Conservation (phyloP, 2,888 invertebrate genomes). For the Notodonta ziczac region DNA sequence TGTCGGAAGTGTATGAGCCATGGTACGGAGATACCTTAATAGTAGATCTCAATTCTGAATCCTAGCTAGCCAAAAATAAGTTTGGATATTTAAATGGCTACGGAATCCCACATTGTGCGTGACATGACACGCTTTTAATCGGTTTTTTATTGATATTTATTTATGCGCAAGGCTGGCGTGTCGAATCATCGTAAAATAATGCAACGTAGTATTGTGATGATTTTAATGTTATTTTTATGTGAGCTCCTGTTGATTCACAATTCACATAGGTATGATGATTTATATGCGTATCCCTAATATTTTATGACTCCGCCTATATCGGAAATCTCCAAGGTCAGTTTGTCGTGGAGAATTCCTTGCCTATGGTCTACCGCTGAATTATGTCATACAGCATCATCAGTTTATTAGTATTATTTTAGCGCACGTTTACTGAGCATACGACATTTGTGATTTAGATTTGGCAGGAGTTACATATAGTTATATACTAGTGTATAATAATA, state of each 20-base stretch:
- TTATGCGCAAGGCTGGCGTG: no score
- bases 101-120: no score
- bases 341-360: conserved; percentile 20
- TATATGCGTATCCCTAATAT: neutral
- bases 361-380: conserved; percentile 9
- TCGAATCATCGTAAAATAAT: no score
- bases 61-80: no score
- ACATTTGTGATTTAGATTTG: conserved; percentile 11
- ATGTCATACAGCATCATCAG: conserved; percentile 30
- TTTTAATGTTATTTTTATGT: no score
- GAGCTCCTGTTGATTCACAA: neutral
- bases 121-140: no score
- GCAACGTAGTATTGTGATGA: no score
- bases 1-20: no score
- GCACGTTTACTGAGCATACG: conserved; percentile 9
- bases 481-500: neutral
- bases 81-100: no score
- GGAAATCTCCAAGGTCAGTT: conserved; percentile 14
- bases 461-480: conserved; percentile 1
- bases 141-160: no score
- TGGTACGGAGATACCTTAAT: no score
- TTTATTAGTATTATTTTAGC: conserved; percentile 22
- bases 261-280: neutral
- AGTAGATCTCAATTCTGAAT: no score
- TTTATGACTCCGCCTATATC: conserved; percentile 11